These are phyloP conservation scores for Lasioglossum marginatum DNA, from an alignment of 2,888 invertebrate species.

Conservation along the genomic window DNA sequence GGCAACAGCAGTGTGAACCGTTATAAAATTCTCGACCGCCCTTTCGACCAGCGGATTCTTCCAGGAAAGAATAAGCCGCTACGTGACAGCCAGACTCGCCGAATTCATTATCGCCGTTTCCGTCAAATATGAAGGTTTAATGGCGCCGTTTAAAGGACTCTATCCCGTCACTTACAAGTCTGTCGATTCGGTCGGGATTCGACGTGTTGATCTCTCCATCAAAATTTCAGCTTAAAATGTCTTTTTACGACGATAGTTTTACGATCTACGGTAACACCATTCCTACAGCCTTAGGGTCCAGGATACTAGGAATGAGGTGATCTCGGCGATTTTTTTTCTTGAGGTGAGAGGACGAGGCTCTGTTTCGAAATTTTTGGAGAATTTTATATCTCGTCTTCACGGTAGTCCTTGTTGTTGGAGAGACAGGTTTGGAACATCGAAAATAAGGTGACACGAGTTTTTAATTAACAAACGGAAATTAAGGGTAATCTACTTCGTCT, in stretches of 20 bases:
- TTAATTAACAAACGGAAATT: background rate
- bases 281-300: background rate
- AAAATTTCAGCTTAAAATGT: slow-evolving; percentile 49
- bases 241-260: slow-evolving; percentile 53
- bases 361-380: background rate
- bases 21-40: slow-evolving; percentile 42
- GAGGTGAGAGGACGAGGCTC: background rate
- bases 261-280: slow-evolving; percentile 30
- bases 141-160: background rate
- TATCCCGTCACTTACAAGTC: background rate
- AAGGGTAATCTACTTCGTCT: background rate
- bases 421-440: background rate
- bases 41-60: slow-evolving; percentile 24
- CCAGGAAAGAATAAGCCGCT: background rate
- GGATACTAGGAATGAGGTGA: background rate
- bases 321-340: background rate
- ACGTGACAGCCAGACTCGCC: background rate
- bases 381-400: background rate
- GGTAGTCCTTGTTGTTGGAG: background rate
- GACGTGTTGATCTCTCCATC: slow-evolving; percentile 50
- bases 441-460: background rate
- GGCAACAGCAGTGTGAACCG: slow-evolving; percentile 29
- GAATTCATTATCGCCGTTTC: slow-evolving; percentile 11
- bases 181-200: background rate
- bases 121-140: slow-evolving; percentile 2